These are phyloP conservation scores for Lepilemur septentrionalis DNA, from an alignment of 2,797 vertebrate species.

Conservation along the genomic window DNA sequence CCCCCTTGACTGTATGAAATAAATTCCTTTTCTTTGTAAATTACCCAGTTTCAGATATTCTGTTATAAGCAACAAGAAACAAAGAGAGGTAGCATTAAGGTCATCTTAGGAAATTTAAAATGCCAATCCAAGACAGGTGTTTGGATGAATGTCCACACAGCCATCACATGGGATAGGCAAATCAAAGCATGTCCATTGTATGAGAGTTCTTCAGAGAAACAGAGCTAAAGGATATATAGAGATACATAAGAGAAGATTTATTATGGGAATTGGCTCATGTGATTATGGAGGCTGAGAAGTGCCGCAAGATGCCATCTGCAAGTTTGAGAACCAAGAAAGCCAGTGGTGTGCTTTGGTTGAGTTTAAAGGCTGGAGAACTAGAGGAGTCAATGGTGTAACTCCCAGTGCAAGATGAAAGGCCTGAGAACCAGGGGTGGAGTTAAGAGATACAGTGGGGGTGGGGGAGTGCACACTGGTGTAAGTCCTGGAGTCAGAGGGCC, in stretches of 20 bases:
- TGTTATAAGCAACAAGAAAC: background rate
- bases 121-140: constrained; percentile 5
- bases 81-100: background rate
- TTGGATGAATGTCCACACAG: background rate
- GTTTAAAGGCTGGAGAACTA: background rate
- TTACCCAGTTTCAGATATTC: background rate
- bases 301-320: background rate
- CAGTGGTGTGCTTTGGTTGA: background rate
- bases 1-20: background rate
- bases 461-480: background rate
- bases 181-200: background rate
- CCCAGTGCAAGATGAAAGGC: background rate
- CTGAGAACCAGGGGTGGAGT: background rate
- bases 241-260: background rate
- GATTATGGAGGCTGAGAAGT: background rate
- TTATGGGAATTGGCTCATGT: background rate
- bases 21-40: background rate
- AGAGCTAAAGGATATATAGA: background rate
- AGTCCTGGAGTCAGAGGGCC: background rate
- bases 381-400: background rate
- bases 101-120: constrained; percentile 38
- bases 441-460: background rate
- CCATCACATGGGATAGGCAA: background rate
- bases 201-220: background rate
- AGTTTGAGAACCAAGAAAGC: background rate